Evolutionary conservation across 2,113 vertebrate genomes (phyloP), one percentile per base, ranked within the genome.

Genomic region (Hylia prasina): DNA sequence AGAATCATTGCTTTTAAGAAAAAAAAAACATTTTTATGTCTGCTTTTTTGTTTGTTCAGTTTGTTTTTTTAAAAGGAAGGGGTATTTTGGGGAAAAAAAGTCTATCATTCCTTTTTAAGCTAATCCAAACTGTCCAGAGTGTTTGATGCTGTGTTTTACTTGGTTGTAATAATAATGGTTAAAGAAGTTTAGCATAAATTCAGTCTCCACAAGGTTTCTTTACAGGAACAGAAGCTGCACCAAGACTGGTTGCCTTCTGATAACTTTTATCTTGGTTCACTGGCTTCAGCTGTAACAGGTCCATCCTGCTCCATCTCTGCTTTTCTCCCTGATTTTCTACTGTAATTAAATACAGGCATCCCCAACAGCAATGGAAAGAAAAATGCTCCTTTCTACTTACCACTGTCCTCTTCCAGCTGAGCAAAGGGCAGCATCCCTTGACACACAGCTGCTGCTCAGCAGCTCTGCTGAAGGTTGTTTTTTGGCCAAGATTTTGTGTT

Each of bases 71-170:
- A 18, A 23, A 77, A 53, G 28, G 23, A 45, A 30, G 17, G 51
- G 1, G 3, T 0, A 2, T 47, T 37, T 47, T 28, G 10, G 4
- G 6, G 7, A 10, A 27, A 22, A 65, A 44, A 64, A 48, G 20
- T 37, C 11, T 37, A 18, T 61, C 2, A 20, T 76, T 95, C 42
- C 40, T 94, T 92, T 96, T 79, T 87, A 80, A 0, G 1, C 30
- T 72, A 33, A 48, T 47, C 51, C 73, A 76, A 27, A 66, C 61
- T 82, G 71, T 77, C 50, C 24, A 8, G 70, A 58, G 39, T 85
- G 56, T 95, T 83, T 39, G 47, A 65, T 79, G 85, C 70, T 95
- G 96, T 95, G 86, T 91, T 97, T 92, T 63, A 82, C 81, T 51
- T 65, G 71, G 78, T 82, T 95, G 75, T 92, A 92, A 82, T 63